phyloP scores from a whole-genome alignment of 2,888 invertebrate species.

The Stegophylla sp. region DNA sequence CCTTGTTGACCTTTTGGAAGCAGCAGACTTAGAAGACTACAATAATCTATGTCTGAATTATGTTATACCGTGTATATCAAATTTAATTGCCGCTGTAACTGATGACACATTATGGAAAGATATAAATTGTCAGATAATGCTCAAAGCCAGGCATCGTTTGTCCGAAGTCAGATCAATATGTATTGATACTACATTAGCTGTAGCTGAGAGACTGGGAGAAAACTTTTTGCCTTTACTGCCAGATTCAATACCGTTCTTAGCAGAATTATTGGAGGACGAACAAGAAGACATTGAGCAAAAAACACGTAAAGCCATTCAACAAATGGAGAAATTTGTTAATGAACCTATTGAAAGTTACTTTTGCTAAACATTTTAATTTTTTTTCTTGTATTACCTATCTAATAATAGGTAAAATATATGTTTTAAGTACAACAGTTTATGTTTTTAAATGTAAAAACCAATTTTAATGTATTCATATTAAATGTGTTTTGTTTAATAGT shows the following conservation, averaged over 20 bases:
- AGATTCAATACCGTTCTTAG: slow-evolving; percentile 92
- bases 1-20: slow-evolving; percentile 74
- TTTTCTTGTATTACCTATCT: background rate
- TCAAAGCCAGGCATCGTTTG: slow-evolving; percentile 82
- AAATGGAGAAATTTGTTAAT: slow-evolving; percentile 84
- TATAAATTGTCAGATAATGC: slow-evolving; percentile 85
- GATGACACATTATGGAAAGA: slow-evolving; percentile 90
- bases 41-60: slow-evolving; percentile 70
- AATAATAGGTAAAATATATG: background rate
- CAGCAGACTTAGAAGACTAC: slow-evolving; percentile 67
- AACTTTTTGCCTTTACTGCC: slow-evolving; percentile 87
- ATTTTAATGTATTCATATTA: background rate
- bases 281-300: slow-evolving; percentile 80
- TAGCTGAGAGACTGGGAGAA: slow-evolving; percentile 84
- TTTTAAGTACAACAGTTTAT: background rate
- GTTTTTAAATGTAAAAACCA: background rate
- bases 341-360: slow-evolving; percentile 91
- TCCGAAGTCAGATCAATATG: slow-evolving; percentile 70
- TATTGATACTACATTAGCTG: slow-evolving; percentile 31
- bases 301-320: slow-evolving; percentile 80
- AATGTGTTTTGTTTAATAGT: background rate
- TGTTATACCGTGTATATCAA: slow-evolving; percentile 80
- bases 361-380: slow-evolving; percentile 65
- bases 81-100: slow-evolving; percentile 80
- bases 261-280: slow-evolving; percentile 90